Evolutionary conservation across 1,140 invertebrate species (phyloP), one percentile per base, ranked within the genome.

Genomic region (Scaptomyza hsui): DNA sequence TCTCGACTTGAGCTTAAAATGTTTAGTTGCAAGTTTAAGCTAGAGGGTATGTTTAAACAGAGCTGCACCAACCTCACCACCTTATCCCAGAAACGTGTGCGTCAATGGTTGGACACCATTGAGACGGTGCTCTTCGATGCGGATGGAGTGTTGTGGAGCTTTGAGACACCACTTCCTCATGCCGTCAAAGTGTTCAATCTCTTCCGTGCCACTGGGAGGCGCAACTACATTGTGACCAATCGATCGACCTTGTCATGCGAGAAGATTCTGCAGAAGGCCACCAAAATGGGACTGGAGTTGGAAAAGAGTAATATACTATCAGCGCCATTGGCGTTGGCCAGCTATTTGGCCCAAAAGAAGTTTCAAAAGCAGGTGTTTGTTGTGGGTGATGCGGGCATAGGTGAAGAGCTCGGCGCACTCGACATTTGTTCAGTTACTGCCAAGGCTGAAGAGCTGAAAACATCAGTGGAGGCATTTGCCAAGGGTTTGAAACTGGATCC

Each of bases 91-190:
- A 24, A 78, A 10, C n/a, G 48, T 0, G 83, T 88, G 0, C 71
- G 35, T 0, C 41, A 78, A 45, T 88, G 82, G 82, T 7, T 88
- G 3, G 21, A 6, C 5, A 18, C 19, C 15, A 53, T 88, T 6
- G 64, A 82, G 39, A 53, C 68, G 13, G 51, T 88, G 5, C 55
- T 88, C n/a, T 82, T 39, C 26, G 82, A 89, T 76, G 78, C 63
- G 0, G 82, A 89, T 16, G 82, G 82, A 4, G 82, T 88, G 1
- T 49, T 88, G 4, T 88, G 82, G 82, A 44, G 74, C 24, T 52
- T 76, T 1, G 7, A 69, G 1, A 16, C 51, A 0, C 16, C 72
- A 3, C 39, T 83, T 16, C 42, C 70, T 0, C 64, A 75, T 0
- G 39, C 83, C 0, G 48, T 21, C 10, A 78, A 82, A 0, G 53